A percentile compares a stretch with the other conserved stretches of the same genome.
phyloP scores from a whole-genome alignment of 2,888 invertebrate genomes.

The Macrophya annulata region DNA sequence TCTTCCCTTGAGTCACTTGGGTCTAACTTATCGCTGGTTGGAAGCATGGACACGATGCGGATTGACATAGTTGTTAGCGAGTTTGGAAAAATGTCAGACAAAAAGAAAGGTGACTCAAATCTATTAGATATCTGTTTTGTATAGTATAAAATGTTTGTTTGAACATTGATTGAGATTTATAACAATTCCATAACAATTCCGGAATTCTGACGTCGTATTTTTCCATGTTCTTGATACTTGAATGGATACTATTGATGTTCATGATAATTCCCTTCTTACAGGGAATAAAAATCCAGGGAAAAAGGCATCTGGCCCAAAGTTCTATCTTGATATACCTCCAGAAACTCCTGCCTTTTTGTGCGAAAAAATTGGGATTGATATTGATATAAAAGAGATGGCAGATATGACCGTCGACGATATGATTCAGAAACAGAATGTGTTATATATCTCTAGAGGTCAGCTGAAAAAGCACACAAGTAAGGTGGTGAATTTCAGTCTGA shows the following conservation, averaged over 20 bases:
- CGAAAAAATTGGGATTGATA: constrained; percentile 93
- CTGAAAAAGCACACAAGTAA: constrained; percentile 96
- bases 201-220: neutral
- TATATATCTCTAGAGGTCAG: constrained; percentile 93
- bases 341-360: constrained; percentile 96
- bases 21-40: constrained; percentile 91
- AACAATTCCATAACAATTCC: neutral
- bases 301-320: constrained; percentile 75
- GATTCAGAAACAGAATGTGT: constrained; percentile 90
- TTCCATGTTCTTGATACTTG: neutral
- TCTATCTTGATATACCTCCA: constrained; percentile 83
- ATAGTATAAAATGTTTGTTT: neutral
- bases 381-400: constrained; percentile 94
- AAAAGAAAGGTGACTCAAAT: constrained; percentile 81
- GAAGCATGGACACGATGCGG: constrained; percentile 92
- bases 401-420: constrained; percentile 94
- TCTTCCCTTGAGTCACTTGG: constrained; percentile 93
- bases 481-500: constrained; percentile 93
- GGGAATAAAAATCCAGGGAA: constrained; percentile 76
- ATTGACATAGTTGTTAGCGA: constrained; percentile 98
- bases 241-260: neutral
- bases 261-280: constrained; percentile 64
- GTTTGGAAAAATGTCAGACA: constrained; percentile 85
- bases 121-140: neutral
- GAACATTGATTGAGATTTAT: constrained; percentile 49